A percentile compares a stretch with the other conserved stretches of the same genome.
phyloP scores from a whole-genome alignment of 2,113 vertebrate genomes.

The Pogona vitticeps region DNA sequence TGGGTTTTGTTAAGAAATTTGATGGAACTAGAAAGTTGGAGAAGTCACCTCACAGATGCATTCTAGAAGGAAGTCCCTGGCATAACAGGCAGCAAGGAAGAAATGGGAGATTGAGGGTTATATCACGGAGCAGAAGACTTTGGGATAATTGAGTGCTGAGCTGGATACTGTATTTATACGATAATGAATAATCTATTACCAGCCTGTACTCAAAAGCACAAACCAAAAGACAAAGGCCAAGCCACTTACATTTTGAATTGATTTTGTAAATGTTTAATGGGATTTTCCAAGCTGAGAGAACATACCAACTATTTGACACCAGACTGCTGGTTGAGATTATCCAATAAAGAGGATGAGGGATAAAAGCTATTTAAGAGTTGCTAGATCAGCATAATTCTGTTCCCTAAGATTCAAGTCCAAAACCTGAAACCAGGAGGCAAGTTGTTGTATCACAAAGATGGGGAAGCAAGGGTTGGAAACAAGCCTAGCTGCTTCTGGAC shows the following conservation, averaged over 20 bases:
- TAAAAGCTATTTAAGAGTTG: too few species aligned
- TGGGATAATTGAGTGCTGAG: neutral
- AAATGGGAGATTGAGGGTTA: neutral
- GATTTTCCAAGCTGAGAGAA: constrained; percentile 30
- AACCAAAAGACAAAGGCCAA: constrained; percentile 12
- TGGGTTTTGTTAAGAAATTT: neutral
- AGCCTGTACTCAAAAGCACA: neutral
- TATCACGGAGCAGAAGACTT: neutral
- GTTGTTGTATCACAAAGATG: too few species aligned
- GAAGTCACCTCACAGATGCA: too few species aligned
- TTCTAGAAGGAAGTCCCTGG: too few species aligned
- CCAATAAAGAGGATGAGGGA: too few species aligned
- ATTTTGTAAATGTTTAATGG: neutral
- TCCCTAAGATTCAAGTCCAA: too few species aligned
- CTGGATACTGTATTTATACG: neutral
- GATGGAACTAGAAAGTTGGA: neutral
- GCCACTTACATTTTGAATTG: neutral
- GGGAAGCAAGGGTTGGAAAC: too few species aligned
- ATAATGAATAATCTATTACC: neutral
- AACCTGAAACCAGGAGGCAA: too few species aligned
- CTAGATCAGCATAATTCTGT: too few species aligned
- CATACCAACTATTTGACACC: too few species aligned
- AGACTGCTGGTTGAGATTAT: too few species aligned
- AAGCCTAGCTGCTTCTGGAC: too few species aligned
- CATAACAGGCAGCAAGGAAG: neutral